Evolutionary conservation across 2,888 invertebrate genomes (phyloP).

Genomic region (Tenthredo mesomela): DNA sequence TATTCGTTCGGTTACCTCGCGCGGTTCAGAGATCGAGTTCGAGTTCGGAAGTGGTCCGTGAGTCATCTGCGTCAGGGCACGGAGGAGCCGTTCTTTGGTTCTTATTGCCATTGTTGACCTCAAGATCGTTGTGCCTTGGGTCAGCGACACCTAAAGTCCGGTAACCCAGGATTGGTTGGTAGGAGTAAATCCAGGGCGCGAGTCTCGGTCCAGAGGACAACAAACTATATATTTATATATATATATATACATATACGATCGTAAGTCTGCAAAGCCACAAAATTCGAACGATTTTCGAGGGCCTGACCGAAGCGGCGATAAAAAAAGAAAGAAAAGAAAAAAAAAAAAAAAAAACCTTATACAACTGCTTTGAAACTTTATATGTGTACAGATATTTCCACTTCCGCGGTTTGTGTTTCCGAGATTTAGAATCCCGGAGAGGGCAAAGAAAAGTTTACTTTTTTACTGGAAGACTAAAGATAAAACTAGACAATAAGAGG

Average conservation of each 20-base stretch:
- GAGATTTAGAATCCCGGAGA: neutral
- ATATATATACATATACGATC: neutral
- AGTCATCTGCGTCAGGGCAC: slow-evolving; percentile 36
- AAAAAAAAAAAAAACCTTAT: neutral
- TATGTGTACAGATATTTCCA: neutral
- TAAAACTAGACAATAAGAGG: neutral
- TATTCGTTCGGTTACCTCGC: slow-evolving; percentile 1
- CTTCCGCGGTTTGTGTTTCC: neutral
- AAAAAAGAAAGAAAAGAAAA: neutral
- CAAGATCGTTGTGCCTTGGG: slow-evolving; percentile 27
- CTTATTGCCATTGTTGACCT: slow-evolving; percentile 37
- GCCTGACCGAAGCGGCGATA: neutral
- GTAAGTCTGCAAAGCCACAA: neutral
- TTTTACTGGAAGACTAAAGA: slow-evolving; percentile 3
- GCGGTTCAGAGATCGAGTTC: slow-evolving; percentile 39
- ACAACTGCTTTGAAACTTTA: slow-evolving; percentile 17
- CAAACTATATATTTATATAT: slow-evolving; percentile 9
- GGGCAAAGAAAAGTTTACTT: neutral
- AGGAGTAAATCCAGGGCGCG: slow-evolving; percentile 25
- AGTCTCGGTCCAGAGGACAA: slow-evolving; percentile 22
- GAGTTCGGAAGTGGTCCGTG: slow-evolving; percentile 46
- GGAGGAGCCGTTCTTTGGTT: slow-evolving; percentile 27
- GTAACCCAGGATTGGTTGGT: slow-evolving; percentile 35
- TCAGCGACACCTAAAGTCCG: slow-evolving; percentile 46
- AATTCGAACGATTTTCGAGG: slow-evolving; percentile 28